Evolutionary conservation across 1,140 invertebrate species (phyloP).

Genomic region (Leptopilina boulardi): DNA sequence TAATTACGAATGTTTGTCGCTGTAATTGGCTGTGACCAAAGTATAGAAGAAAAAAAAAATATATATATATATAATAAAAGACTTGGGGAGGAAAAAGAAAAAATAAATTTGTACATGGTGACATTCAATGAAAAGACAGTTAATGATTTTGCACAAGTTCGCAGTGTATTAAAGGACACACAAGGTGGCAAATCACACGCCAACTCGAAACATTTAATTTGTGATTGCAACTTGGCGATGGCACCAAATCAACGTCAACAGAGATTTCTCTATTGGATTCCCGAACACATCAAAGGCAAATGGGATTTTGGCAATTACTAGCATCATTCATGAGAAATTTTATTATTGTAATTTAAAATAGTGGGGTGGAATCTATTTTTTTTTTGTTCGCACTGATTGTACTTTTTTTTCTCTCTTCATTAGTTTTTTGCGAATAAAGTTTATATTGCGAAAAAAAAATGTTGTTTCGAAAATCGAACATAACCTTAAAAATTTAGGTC

Average conservation of each 20-base stretch:
- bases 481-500: too few relatives aligned
- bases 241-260: conserved; percentile 41
- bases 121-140: background rate
- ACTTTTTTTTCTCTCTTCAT: too few relatives aligned
- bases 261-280: background rate
- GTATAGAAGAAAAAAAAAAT: too few relatives aligned
- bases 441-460: too few relatives aligned
- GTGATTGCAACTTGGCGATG: conserved; percentile 42
- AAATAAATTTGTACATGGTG: background rate
- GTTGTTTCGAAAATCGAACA: too few relatives aligned
- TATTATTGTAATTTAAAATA: background rate
- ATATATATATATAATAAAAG: background rate
- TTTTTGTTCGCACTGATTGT: too few relatives aligned
- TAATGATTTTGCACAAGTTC: conserved; percentile 10
- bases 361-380: too few relatives aligned
- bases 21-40: conserved; percentile 33
- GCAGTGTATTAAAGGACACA: background rate
- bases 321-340: background rate
- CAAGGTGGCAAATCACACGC: conserved; percentile 18
- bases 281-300: background rate
- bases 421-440: too few relatives aligned
- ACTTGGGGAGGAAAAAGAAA: background rate
- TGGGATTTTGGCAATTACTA: conserved; percentile 6
- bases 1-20: conserved; percentile 43
- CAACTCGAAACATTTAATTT: conserved; percentile 36